These are phyloP conservation scores for Falcaria lacertinaria DNA, from an alignment of 2,888 invertebrate species.

Conservation along the genomic window DNA sequence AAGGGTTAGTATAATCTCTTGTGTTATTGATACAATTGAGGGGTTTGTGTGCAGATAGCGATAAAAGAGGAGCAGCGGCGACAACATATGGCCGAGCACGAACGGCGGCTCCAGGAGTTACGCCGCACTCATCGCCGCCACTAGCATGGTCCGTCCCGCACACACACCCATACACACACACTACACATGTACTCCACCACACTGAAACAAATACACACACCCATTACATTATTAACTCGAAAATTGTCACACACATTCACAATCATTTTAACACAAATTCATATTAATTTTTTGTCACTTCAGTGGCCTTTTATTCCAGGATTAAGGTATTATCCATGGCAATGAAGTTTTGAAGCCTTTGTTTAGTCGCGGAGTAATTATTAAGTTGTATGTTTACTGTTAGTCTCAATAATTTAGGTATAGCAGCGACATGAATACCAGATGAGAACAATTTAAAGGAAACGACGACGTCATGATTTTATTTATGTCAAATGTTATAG, in stretches of 20 bases:
- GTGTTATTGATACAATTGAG: background rate
- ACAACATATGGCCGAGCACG: constrained; percentile 92
- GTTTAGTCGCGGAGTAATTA: constrained; percentile 42
- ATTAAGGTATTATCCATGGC: constrained; percentile 29
- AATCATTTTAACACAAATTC: constrained; percentile 29
- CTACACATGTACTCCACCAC: constrained; percentile 7
- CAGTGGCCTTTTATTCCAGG: constrained; percentile 61
- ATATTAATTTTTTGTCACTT: constrained; percentile 37
- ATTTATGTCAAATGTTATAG: constrained; percentile 78
- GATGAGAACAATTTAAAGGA: constrained; percentile 19
- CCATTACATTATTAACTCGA: constrained; percentile 7
- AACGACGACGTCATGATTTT: constrained; percentile 48
- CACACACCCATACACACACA: constrained; percentile 14
- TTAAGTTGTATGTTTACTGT: constrained; percentile 44
- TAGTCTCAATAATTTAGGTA: constrained; percentile 46
- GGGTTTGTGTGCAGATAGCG: constrained; percentile 83
- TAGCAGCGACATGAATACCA: constrained; percentile 34
- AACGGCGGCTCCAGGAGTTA: constrained; percentile 87
- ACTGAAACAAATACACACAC: too few species aligned
- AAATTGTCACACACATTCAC: constrained; percentile 16
- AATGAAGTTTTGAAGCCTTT: constrained; percentile 28
- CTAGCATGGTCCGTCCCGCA: constrained; percentile 74
- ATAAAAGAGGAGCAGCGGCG: constrained; percentile 93
- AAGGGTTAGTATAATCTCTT: background rate
- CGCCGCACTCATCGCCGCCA: constrained; percentile 77